phyloP scores from a whole-genome alignment of 1,140 invertebrate species.

The Odontomachus brunneus region DNA sequence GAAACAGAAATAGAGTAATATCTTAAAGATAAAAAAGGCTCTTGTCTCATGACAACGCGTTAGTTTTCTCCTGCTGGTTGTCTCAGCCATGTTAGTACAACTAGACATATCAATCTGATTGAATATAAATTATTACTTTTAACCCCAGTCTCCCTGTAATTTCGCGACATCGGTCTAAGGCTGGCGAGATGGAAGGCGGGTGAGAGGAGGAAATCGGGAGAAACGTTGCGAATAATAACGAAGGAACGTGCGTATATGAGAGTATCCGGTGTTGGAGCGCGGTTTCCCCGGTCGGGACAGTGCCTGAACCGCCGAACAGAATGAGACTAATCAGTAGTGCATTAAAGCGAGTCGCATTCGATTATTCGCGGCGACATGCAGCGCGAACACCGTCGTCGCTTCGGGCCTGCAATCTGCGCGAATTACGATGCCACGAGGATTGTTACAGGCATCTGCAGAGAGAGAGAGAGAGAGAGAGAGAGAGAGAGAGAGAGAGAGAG shows the following conservation, averaged over 20 bases:
- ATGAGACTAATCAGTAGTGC: not conserved
- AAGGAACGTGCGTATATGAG: not conserved
- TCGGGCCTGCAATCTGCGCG: slow-evolving; percentile 43
- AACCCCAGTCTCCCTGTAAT: no score
- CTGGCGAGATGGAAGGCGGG: not conserved
- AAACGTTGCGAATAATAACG: not conserved
- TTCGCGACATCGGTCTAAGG: not conserved
- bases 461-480: no score
- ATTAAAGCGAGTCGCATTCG: slow-evolving; percentile 38
- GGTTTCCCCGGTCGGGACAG: slow-evolving; percentile 1
- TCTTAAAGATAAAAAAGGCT: no score
- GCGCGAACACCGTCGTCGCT: slow-evolving; percentile 39
- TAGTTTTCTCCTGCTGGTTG: no score
- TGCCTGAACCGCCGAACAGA: not conserved
- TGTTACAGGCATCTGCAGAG: slow-evolving; percentile 28
- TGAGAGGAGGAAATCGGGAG: not conserved
- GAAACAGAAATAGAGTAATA: no score
- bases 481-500: not conserved
- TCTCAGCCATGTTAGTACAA: no score
- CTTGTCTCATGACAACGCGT: no score
- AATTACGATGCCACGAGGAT: slow-evolving; percentile 47
- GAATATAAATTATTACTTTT: no score
- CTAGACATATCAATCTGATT: no score
- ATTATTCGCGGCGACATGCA: not conserved
- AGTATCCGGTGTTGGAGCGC: not conserved